These are phyloP conservation scores for Eulemur macaco DNA, from an alignment of 2,113 vertebrate species.

Conservation along the genomic window DNA sequence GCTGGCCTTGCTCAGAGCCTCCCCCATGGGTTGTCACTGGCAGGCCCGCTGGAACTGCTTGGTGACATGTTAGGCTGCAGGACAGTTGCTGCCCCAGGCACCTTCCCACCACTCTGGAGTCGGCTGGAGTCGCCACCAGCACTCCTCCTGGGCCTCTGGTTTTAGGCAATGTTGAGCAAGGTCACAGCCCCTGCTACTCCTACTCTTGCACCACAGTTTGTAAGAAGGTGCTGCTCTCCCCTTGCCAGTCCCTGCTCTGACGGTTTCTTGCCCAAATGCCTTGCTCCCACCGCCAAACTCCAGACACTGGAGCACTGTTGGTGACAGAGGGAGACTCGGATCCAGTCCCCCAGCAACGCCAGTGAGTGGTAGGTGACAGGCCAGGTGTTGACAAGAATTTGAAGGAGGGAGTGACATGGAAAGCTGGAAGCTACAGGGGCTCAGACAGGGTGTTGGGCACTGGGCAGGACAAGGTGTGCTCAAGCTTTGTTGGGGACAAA, in stretches of 20 bases:
- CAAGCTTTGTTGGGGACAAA: not conserved
- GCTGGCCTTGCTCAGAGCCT: no score
- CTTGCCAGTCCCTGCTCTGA: no score
- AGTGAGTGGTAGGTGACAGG: not conserved
- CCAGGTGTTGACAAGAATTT: not conserved
- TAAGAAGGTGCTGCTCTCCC: no score
- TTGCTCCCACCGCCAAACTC: not conserved
- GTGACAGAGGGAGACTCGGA: not conserved
- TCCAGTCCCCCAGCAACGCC: fast-evolving
- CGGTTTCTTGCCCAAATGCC: not conserved
- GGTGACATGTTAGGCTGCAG: no score
- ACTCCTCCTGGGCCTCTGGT: not conserved
- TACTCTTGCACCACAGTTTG: fast-evolving
- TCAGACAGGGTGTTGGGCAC: not conserved
- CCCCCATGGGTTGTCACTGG: no score
- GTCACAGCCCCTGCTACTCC: not conserved
- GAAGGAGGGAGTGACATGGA: not conserved
- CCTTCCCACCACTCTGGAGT: fast-evolving
- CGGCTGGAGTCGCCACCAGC: not conserved
- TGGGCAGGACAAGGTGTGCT: not conserved
- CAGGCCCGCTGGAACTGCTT: no score
- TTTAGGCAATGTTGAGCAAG: no score
- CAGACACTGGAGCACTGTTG: fast-evolving
- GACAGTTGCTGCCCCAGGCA: fast-evolving
- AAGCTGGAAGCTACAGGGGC: fast-evolving